Percentiles rank a stretch among this genome's conserved stretches.
Evolutionary conservation across 2,888 invertebrate genomes (phyloP).

Genomic region (Drosophila limbata): DNA sequence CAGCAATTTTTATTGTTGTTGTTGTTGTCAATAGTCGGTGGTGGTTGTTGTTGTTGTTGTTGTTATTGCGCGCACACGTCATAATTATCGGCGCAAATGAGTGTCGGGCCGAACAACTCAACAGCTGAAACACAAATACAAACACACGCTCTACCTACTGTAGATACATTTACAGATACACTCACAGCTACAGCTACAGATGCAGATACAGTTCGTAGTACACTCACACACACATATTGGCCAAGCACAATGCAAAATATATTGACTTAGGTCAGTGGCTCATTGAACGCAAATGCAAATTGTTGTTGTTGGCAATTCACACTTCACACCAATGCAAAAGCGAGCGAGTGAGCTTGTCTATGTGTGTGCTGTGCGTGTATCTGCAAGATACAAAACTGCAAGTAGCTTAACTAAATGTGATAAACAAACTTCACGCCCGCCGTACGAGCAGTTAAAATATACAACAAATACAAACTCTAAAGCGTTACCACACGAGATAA

Average conservation of each 20-base stretch:
- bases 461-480: conserved; percentile 55
- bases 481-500: conserved; percentile 69
- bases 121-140: conserved; percentile 29
- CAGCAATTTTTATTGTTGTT: conserved; percentile 17
- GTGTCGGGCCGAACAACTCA: conserved; percentile 42
- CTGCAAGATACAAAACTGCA: conserved; percentile 70
- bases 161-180: conserved; percentile 43
- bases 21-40: conserved; percentile 30
- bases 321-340: conserved; percentile 60
- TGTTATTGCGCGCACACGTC: conserved; percentile 68
- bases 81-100: conserved; percentile 76
- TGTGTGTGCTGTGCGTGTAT: conserved; percentile 40
- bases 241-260: conserved; percentile 76
- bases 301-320: conserved; percentile 71
- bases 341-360: conserved; percentile 16
- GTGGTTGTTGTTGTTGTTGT: conserved; percentile 34
- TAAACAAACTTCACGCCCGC: conserved; percentile 76
- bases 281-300: conserved; percentile 84
- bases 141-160: conserved; percentile 22
- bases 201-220: conserved; percentile 39
- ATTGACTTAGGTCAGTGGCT: conserved; percentile 84
- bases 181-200: conserved; percentile 46
- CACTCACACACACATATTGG: conserved; percentile 28
- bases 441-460: conserved; percentile 63
- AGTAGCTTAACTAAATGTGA: conserved; percentile 77